Percentiles rank a stretch among this genome's conserved stretches.
Conservation (phyloP, 2,113 vertebrate species). For the Vulpes lagopus region DNA sequence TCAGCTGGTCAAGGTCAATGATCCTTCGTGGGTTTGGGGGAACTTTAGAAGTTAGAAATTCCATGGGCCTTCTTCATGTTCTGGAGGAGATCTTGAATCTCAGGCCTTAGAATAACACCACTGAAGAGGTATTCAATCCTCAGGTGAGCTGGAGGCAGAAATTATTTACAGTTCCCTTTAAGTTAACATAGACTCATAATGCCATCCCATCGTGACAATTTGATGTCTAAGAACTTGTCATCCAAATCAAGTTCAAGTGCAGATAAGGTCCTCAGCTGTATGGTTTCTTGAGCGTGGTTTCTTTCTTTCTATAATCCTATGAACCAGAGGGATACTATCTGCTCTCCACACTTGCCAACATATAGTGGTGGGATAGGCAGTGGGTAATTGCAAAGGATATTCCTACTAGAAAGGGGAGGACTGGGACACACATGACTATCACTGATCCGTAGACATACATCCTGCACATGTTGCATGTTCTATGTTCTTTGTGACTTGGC, state of each 20-base stretch:
- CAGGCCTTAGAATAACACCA: background rate
- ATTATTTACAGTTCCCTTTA: background rate
- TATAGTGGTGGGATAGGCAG: background rate
- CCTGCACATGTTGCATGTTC: background rate
- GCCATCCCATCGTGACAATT: background rate
- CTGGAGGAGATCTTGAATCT: background rate
- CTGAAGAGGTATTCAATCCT: background rate
- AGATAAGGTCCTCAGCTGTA: background rate
- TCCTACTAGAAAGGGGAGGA: background rate
- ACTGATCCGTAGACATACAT: background rate
- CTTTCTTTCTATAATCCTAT: background rate
- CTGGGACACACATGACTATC: background rate
- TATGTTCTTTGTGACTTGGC: background rate
- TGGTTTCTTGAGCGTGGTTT: background rate
- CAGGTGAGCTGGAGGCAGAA: background rate
- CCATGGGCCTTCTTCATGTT: background rate
- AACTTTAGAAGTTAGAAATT: background rate
- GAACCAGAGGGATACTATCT: background rate
- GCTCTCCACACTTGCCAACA: background rate
- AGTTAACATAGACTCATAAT: background rate
- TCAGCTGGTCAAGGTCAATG: background rate
- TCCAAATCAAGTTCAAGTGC: background rate
- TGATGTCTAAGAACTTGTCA: background rate
- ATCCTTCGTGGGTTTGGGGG: background rate
- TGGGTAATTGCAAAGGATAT: background rate